Conservation (phyloP, 2,113 vertebrate species). For the Anolis carolinensis region DNA sequence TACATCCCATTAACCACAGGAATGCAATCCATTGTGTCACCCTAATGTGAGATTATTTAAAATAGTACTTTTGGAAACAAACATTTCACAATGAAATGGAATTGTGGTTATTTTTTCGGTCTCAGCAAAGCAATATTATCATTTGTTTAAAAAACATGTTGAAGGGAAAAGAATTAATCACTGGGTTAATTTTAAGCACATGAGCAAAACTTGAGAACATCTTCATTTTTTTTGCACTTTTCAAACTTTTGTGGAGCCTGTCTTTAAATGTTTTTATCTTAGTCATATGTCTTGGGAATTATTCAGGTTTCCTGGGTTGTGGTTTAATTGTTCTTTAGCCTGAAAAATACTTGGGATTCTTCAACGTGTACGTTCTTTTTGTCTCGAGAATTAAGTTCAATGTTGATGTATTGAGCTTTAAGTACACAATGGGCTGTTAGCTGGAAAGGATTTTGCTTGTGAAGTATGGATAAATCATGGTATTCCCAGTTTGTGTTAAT, state of each 20-base stretch:
- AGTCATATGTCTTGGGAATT: not conserved
- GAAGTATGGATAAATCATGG: not conserved
- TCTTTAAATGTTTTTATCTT: conserved; percentile 1
- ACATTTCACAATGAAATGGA: conserved; percentile 42
- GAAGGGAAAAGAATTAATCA: conserved; percentile 40
- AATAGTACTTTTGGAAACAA: conserved; percentile 35
- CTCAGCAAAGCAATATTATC: conserved; percentile 53
- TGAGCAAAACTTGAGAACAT: conserved; percentile 59
- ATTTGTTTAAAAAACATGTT: conserved; percentile 32
- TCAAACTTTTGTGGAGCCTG: conserved; percentile 21
- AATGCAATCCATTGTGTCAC: conserved; percentile 37
- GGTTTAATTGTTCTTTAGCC: not conserved
- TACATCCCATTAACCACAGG: conserved; percentile 18
- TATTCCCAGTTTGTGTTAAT: not conserved
- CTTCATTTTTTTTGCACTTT: conserved; percentile 53
- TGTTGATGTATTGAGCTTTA: not conserved
- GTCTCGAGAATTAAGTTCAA: not conserved
- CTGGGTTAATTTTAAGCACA: conserved; percentile 55
- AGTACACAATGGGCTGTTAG: not conserved
- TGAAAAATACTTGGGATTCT: conserved; percentile 13
- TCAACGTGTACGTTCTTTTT: not conserved
- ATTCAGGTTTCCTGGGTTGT: not conserved
- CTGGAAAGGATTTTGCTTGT: not conserved
- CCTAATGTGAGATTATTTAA: conserved; percentile 26
- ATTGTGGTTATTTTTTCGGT: conserved; percentile 36